phyloP scores from a whole-genome alignment of 2,113 vertebrate species.

The Porphyrio hochstetteri region DNA sequence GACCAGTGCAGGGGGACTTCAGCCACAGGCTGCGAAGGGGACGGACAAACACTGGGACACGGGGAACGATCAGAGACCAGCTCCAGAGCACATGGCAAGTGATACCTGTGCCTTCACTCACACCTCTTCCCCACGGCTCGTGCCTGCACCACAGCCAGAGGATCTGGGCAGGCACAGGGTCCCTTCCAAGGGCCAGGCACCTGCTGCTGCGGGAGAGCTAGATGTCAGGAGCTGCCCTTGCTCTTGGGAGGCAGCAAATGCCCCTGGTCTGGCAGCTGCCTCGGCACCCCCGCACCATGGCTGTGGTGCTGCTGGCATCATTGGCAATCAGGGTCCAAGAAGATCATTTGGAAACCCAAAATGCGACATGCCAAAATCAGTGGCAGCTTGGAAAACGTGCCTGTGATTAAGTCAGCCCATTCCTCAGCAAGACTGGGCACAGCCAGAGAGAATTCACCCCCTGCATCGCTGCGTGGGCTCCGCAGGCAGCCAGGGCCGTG shows the following conservation, averaged over 20 bases:
- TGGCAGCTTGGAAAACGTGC: not conserved
- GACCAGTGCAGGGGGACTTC: not conserved
- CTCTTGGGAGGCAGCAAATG: not conserved
- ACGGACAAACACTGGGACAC: not conserved
- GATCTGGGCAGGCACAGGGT: rapidly evolving
- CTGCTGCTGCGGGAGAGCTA: not conserved
- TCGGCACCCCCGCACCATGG: rapidly evolving
- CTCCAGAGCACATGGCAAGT: rapidly evolving
- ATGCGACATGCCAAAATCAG: not conserved
- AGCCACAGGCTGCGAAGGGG: rapidly evolving
- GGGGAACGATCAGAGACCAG: rapidly evolving
- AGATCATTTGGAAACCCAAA: not conserved
- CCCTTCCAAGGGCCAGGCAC: rapidly evolving
- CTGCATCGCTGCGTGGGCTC: not conserved
- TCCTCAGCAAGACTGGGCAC: not conserved
- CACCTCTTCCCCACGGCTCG: rapidly evolving
- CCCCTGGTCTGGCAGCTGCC: not conserved
- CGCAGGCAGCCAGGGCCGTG: rapidly evolving
- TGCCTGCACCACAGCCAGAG: rapidly evolving
- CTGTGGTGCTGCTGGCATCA: not conserved
- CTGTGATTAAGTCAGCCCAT: not conserved
- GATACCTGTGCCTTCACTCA: rapidly evolving
- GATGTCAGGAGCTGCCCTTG: not conserved
- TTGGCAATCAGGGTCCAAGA: not conserved
- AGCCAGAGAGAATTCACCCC: not conserved